These are phyloP conservation scores for Heliangelus exortis DNA, from an alignment of 2,797 vertebrate species.

Conservation along the genomic window DNA sequence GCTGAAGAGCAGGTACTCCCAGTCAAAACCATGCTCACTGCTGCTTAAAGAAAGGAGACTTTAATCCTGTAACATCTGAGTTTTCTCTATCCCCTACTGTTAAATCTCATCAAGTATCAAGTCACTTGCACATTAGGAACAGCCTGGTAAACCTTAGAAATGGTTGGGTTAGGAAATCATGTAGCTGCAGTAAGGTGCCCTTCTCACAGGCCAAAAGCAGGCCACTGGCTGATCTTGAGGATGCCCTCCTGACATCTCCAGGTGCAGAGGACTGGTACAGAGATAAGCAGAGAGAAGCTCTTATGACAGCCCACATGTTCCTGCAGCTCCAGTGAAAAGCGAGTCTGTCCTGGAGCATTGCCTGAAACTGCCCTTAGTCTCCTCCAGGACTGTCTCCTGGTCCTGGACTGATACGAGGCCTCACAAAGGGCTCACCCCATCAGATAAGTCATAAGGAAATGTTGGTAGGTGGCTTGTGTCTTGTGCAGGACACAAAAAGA, in stretches of 20 bases:
- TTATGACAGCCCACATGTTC: background rate
- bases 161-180: background rate
- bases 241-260: background rate
- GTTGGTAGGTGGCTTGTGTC: background rate
- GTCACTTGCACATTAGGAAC: background rate
- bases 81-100: background rate
- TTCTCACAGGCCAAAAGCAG: background rate
- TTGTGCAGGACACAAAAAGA: background rate
- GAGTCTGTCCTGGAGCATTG: background rate
- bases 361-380: background rate
- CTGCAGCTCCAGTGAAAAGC: background rate
- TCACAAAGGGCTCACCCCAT: background rate
- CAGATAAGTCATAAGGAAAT: background rate
- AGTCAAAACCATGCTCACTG: accelerated
- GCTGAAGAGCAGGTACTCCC: background rate
- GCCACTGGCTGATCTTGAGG: accelerated
- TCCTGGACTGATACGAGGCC: background rate
- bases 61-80: background rate
- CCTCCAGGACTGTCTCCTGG: accelerated
- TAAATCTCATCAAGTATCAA: background rate
- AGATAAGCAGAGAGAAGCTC: background rate
- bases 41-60: background rate
- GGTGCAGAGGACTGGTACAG: accelerated
- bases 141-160: background rate
- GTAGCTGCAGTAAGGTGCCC: accelerated